Conservation (phyloP, 2,797 vertebrate species). For the Myotis pilosus region DNA sequence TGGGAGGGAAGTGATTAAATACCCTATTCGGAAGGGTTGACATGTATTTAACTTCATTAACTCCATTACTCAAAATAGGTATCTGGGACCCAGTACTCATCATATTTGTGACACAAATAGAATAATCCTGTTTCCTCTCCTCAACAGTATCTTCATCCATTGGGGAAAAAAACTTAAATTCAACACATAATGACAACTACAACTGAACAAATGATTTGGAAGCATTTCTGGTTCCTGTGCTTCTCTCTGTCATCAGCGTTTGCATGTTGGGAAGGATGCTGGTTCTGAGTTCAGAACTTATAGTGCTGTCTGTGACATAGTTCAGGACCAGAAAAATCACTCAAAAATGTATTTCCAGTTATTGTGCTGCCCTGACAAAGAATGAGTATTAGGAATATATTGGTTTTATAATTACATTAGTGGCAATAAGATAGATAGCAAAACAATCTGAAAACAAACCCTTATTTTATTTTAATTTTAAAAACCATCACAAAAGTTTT, state of each 20-base stretch:
- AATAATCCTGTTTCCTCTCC: not conserved
- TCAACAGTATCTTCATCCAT: not conserved
- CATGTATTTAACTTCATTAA: not conserved
- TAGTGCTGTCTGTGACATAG: not conserved
- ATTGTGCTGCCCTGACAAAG: not conserved
- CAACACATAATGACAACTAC: too few relatives aligned
- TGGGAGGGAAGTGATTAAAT: rapidly evolving
- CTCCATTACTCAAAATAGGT: too few relatives aligned
- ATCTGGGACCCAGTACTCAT: rapidly evolving
- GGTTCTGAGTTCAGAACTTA: not conserved
- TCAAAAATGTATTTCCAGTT: not conserved
- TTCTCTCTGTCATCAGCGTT: not conserved
- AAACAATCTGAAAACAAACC: not conserved
- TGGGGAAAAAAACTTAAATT: not conserved
- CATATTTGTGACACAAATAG: rapidly evolving
- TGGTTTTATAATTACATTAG: not conserved
- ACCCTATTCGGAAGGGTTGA: rapidly evolving
- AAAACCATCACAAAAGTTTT: not conserved
- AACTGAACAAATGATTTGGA: not conserved
- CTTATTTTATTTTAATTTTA: not conserved
- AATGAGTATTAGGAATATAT: not conserved
- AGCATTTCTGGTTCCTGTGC: rapidly evolving
- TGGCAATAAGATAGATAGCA: not conserved
- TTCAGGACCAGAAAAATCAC: not conserved
- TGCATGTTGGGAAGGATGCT: rapidly evolving